Conservation (phyloP, 2,113 vertebrate genomes). For the Rhizomys pruinosus region DNA sequence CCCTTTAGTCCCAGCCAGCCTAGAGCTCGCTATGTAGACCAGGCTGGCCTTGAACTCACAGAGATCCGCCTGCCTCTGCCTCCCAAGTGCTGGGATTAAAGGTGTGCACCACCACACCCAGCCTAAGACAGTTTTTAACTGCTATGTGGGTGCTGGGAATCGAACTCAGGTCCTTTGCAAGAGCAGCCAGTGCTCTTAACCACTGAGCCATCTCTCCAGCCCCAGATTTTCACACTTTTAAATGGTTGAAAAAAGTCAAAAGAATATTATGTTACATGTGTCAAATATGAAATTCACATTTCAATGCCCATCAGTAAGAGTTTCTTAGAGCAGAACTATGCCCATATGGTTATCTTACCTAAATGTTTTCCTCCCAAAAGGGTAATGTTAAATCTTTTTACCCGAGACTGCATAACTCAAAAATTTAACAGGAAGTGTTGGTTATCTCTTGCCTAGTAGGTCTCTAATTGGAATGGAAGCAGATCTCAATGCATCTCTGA, state of each 20-base stretch:
- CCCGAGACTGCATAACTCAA: not conserved
- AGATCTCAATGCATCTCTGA: not conserved
- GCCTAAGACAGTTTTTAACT: too few relatives aligned
- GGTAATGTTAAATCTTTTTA: not conserved
- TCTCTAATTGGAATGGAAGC: not conserved
- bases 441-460: not conserved
- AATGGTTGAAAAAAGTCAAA: conserved; percentile 7
- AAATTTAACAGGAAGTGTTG: not conserved
- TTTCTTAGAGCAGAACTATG: not conserved
- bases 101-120: too few relatives aligned
- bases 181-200: too few relatives aligned
- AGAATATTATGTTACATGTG: not conserved
- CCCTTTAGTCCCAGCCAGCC: too few relatives aligned
- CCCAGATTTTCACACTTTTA: conserved; percentile 28
- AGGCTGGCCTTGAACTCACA: too few relatives aligned
- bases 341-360: not conserved
- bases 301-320: not conserved
- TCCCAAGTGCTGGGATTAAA: too few relatives aligned
- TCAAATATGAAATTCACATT: conserved; percentile 22
- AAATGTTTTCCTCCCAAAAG: conserved; percentile 11
- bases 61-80: too few relatives aligned
- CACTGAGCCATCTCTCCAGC: too few relatives aligned
- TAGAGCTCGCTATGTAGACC: too few relatives aligned
- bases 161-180: too few relatives aligned
- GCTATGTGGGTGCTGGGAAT: too few relatives aligned